Evolutionary conservation across 2,113 vertebrate species (phyloP), one percentile per base, ranked within the genome.

Genomic region (Hippocampus comes): DNA sequence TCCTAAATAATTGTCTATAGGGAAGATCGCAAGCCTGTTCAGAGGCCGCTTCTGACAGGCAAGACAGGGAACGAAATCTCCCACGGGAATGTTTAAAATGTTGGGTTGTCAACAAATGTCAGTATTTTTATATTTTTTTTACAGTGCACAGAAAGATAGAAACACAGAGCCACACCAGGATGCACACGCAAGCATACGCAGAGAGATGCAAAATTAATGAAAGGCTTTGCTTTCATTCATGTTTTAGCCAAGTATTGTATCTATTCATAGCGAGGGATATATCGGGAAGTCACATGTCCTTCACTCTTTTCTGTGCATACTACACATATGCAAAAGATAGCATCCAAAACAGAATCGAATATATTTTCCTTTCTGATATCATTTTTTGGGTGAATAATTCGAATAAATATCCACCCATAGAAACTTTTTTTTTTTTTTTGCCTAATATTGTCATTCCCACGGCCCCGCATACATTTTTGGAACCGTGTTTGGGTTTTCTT

Each of bases 401-500:
- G 0, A 65, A 65, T 65, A 65, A 43, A 42, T 43, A 41, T 65
- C 38, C 38, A 21, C 49, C 46, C 41, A 66, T 17, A 72, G 56
- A 70, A 64, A 64, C 63, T 34, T 38, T 5, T 59, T 17, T 55
- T 6, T 5, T 59, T 20, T 55, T 0, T 68, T 66, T 79, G 69
- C 69, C 78, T 75, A 41, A 77, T 71, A 75, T 42, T 72, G 61
- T 72, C 61, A 61, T 89, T 87, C 88, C 81, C 87, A 90, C 84
- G 87, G 74, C 61, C 55, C 11, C 21, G 21, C 56, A 7, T 70
- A 60, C 78, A 48, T 79, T 75, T 72, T 76, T 59, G 23, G 72
- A 53, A 48, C 25, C 63, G 1, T 87, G 88, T 88, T 88, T 89
- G 70, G 87, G 76, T 85, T 81, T 80, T 57, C 81, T 42, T 76